These are phyloP conservation scores for Liolophura sinensis DNA, from an alignment of 1,140 invertebrate genomes.

Conservation along the genomic window DNA sequence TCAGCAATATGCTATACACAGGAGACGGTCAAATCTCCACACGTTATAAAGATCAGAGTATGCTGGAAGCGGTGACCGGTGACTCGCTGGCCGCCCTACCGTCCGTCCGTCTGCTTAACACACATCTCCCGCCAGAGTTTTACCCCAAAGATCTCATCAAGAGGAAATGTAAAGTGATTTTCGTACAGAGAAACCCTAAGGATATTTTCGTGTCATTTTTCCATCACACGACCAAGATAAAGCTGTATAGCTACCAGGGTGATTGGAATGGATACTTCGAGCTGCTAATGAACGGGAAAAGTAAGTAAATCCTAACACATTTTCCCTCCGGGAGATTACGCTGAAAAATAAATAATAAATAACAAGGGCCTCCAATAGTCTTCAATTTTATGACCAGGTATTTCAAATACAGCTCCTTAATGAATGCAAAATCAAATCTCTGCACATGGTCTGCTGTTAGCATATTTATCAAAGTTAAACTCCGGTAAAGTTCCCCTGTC, in stretches of 20 bases:
- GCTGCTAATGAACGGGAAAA: conserved; percentile 12
- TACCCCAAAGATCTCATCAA: conserved; percentile 15
- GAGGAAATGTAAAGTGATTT: conserved; percentile 20
- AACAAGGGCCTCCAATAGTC: too few relatives aligned
- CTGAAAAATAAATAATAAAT: too few relatives aligned
- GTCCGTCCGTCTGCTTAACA: conserved; percentile 25
- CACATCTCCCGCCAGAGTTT: conserved; percentile 17
- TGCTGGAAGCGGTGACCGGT: conserved; percentile 15
- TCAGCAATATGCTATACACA: conserved; percentile 18
- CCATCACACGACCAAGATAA: too few relatives aligned
- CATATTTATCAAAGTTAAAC: too few relatives aligned
- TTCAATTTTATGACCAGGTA: too few relatives aligned
- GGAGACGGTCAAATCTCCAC: conserved; percentile 21
- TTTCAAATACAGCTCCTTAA: too few relatives aligned
- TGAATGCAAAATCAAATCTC: too few relatives aligned
- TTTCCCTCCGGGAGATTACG: too few relatives aligned
- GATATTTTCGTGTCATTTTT: too few relatives aligned
- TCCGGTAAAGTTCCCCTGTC: too few relatives aligned
- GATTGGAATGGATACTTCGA: conserved; percentile 14
- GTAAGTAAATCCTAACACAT: conserved; percentile 5
- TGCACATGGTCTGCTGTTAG: too few relatives aligned
- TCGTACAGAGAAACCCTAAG: conserved; percentile 10
- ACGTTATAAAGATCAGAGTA: conserved; percentile 14
- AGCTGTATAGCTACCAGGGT: conserved; percentile 9
- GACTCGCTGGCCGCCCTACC: conserved; percentile 12